Evolutionary conservation across 37 sponge, comb jelly and placozoan genomes (phyloP).

Genomic region (Mnemiopsis leidyi): DNA sequence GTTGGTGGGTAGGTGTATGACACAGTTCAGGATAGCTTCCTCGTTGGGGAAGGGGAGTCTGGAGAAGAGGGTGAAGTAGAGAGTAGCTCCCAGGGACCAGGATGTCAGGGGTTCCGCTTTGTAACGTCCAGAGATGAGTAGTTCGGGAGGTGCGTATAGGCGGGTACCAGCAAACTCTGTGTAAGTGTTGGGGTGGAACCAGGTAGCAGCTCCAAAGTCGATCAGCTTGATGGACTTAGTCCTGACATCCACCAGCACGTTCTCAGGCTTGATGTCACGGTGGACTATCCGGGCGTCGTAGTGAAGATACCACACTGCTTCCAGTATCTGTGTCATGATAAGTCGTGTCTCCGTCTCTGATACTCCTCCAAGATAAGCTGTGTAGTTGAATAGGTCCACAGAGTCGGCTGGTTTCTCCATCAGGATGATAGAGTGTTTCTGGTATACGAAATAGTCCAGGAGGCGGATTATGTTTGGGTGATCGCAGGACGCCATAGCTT

Average conservation of each 20-base stretch:
- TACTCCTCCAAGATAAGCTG: conserved; percentile 28
- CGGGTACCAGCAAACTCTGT: background rate
- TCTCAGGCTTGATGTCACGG: conserved; percentile 26
- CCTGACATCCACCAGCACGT: conserved; percentile 33
- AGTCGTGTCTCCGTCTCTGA: background rate
- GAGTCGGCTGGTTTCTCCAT: background rate
- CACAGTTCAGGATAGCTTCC: background rate
- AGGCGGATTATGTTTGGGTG: conserved; percentile 11
- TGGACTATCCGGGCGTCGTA: conserved; percentile 26
- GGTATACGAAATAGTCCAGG: conserved; percentile 27
- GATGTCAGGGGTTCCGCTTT: background rate
- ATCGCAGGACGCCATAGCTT: conserved; percentile 7
- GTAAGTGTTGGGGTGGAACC: conserved; percentile 21
- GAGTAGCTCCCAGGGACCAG: conserved; percentile 37
- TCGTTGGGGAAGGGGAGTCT: conserved; percentile 53
- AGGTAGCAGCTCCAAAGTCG: conserved; percentile 59
- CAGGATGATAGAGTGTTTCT: conserved; percentile 16
- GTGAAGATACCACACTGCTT: background rate
- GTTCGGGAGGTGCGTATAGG: conserved; percentile 41
- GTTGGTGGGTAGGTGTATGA: background rate
- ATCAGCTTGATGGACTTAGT: background rate
- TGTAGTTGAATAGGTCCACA: conserved; percentile 53
- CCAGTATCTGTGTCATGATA: background rate
- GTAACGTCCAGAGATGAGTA: background rate
- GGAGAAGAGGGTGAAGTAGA: conserved; percentile 33